phyloP scores from a whole-genome alignment of 2,797 vertebrate species.

The Rostrhamus sociabilis region DNA sequence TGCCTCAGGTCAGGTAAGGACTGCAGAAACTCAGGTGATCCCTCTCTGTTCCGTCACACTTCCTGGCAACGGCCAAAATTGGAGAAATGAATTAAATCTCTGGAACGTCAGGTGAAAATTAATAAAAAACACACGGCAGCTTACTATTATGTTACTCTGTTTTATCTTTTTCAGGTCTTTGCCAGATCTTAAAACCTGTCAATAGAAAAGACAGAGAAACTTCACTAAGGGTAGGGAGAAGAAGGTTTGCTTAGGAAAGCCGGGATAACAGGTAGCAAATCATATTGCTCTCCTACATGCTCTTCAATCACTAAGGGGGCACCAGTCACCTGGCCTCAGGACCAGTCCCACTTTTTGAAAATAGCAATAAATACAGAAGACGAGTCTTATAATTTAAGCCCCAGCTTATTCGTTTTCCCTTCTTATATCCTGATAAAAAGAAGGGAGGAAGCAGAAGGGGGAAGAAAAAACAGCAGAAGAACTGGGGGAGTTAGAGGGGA shows the following conservation, averaged over 20 bases:
- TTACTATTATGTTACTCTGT: not conserved
- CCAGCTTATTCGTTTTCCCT: not conserved
- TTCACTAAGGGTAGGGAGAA: not conserved
- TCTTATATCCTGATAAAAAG: not conserved
- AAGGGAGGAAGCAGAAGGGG: not conserved
- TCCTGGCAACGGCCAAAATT: accelerated
- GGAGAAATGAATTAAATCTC: not conserved
- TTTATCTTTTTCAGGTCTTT: not conserved
- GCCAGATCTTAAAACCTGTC: not conserved
- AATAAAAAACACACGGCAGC: not conserved
- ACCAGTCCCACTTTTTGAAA: not conserved
- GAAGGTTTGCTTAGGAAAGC: not conserved
- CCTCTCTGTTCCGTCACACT: not conserved
- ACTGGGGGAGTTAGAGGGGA: not conserved
- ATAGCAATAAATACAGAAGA: not conserved
- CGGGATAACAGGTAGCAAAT: not conserved
- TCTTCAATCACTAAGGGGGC: not conserved
- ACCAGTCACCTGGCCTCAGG: not conserved
- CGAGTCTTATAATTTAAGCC: not conserved
- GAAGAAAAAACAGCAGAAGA: not conserved
- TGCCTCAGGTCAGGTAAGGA: not conserved
- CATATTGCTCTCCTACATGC: not conserved
- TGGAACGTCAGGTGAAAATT: not conserved
- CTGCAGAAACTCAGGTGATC: not conserved
- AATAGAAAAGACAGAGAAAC: not conserved